These are phyloP conservation scores for Seira sanloemensis DNA, from an alignment of 2,888 invertebrate species.

Conservation along the genomic window DNA sequence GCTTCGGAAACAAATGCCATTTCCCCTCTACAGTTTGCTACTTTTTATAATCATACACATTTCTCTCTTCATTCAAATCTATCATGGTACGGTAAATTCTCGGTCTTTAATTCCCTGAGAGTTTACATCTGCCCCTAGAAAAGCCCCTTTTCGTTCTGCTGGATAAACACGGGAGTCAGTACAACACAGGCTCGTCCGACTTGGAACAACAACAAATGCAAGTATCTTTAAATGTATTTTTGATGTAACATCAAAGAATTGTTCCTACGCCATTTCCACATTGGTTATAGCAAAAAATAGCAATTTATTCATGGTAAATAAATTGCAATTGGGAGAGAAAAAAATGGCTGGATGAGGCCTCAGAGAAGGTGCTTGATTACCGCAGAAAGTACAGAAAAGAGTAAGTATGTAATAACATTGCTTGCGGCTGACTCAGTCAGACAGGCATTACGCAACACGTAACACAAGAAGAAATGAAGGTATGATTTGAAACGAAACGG, in stretches of 20 bases:
- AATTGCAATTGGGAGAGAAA: background rate
- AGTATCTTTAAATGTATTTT: too few relatives aligned
- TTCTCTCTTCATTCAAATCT: slow-evolving; percentile 43
- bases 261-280: too few relatives aligned
- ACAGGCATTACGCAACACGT: slow-evolving; percentile 7
- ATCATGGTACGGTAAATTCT: slow-evolving; percentile 56
- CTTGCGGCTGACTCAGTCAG: background rate
- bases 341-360: background rate
- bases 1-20: slow-evolving; percentile 33
- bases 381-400: background rate
- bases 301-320: background rate
- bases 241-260: too few relatives aligned
- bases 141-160: background rate
- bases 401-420: background rate
- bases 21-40: background rate
- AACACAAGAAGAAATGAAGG: background rate
- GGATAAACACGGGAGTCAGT: background rate
- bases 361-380: background rate
- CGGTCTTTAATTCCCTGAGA: slow-evolving; percentile 22
- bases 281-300: too few relatives aligned
- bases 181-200: too few relatives aligned
- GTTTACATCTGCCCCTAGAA: slow-evolving; percentile 47
- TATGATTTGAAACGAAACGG: background rate
- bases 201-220: too few relatives aligned
- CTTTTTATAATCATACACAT: slow-evolving; percentile 42